phyloP scores from a whole-genome alignment of 2,888 invertebrate species.

The Hyposoter didymator region DNA sequence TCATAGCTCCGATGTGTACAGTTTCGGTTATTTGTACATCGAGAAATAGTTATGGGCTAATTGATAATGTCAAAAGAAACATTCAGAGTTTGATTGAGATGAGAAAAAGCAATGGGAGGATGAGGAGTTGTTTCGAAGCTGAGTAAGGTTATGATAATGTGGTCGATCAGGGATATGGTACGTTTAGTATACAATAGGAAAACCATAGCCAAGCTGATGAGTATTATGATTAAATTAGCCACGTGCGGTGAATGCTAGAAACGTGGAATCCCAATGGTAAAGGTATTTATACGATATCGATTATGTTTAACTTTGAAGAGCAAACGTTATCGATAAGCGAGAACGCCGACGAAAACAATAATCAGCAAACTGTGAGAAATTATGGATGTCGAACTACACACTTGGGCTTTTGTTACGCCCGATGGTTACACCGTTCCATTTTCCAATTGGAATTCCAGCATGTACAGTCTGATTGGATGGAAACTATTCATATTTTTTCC shows the following conservation, averaged over 20 bases:
- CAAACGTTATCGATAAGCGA: constrained; percentile 20
- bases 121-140: not conserved
- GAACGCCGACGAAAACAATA: constrained; percentile 4
- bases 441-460: constrained; percentile 1
- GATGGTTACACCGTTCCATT: not conserved
- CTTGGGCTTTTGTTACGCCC: constrained; percentile 7
- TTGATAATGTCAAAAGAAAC: not conserved
- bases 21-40: not conserved
- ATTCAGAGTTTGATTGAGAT: not conserved
- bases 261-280: not conserved
- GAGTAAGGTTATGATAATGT: not conserved
- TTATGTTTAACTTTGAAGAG: constrained; percentile 27
- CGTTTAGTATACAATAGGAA: not conserved
- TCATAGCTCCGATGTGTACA: not conserved
- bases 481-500: not conserved
- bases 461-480: not conserved
- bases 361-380: constrained; percentile 10
- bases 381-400: constrained; percentile 1
- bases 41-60: not conserved
- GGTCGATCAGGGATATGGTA: not conserved
- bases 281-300: constrained; percentile 21
- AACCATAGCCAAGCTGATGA: constrained; percentile 15
- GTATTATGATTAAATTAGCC: constrained; percentile 25
- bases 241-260: constrained; percentile 18
- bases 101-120: not conserved